A percentile compares a stretch with the other conserved stretches of the same genome.
These are phyloP conservation scores for Indicator maculatus DNA, from an alignment of 2,113 vertebrate species.

Conservation along the genomic window DNA sequence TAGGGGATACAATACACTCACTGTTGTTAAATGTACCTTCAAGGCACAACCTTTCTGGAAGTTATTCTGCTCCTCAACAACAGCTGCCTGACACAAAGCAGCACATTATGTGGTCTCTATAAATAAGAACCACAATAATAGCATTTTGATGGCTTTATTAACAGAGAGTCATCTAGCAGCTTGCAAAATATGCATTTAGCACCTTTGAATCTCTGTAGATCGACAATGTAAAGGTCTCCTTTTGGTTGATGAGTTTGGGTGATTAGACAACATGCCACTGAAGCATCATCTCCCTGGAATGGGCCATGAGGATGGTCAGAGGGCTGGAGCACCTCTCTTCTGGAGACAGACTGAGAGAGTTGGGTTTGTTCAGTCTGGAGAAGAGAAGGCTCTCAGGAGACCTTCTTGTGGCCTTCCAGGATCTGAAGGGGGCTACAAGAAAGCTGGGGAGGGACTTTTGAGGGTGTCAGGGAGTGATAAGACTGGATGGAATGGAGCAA, in stretches of 20 bases:
- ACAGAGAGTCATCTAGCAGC: background rate
- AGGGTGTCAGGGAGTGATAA: no score
- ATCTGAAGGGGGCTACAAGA: no score
- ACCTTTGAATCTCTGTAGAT: background rate
- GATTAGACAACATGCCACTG: background rate
- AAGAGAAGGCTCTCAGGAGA: no score
- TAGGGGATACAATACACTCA: background rate
- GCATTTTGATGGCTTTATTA: background rate
- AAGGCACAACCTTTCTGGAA: background rate
- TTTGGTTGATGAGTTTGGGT: background rate
- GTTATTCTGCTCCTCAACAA: background rate
- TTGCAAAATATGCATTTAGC: background rate
- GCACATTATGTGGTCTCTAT: background rate
- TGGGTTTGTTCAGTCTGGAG: no score
- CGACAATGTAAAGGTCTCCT: background rate
- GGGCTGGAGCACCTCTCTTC: no score
- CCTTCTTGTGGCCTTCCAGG: no score
- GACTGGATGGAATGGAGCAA: no score
- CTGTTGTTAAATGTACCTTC: background rate
- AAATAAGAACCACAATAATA: background rate
- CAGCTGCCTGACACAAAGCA: background rate
- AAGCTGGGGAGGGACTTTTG: no score
- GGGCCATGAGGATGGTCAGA: no score
- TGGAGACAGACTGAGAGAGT: no score
- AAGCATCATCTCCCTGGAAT: background rate